Evolutionary conservation across 2,797 vertebrate genomes (phyloP).

Genomic region (Dicrostonyx torquatus): DNA sequence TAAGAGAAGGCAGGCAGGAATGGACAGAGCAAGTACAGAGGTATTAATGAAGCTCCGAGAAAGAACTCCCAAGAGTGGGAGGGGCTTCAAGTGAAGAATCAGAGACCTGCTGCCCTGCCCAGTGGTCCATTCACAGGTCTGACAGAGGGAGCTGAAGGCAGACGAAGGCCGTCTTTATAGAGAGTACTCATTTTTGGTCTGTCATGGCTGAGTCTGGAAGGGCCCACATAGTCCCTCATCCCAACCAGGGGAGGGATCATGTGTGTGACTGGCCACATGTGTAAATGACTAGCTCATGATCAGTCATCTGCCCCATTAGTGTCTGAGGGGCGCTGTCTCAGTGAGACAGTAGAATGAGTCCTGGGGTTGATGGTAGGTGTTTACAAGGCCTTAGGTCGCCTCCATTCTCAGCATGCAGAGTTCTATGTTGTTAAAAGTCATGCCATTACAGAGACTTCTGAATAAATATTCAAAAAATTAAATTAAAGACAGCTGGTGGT

Average conservation of each 20-base stretch:
- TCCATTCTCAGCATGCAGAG: background rate
- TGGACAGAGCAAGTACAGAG: background rate
- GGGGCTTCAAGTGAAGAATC: background rate
- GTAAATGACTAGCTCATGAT: background rate
- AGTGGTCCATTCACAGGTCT: background rate
- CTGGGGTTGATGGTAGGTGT: background rate
- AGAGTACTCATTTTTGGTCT: too few relatives aligned
- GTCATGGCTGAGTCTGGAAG: background rate
- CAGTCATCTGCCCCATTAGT: background rate
- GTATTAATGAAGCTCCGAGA: background rate
- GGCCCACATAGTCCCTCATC: background rate
- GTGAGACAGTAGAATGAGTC: background rate
- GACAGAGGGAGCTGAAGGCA: background rate
- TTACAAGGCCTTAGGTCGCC: background rate
- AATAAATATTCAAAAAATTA: background rate
- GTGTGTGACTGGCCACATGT: background rate
- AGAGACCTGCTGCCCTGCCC: accelerated
- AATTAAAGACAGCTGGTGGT: background rate
- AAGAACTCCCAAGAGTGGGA: background rate
- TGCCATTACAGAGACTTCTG: background rate
- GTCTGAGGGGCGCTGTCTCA: background rate
- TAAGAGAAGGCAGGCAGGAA: background rate
- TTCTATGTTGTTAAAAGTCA: background rate
- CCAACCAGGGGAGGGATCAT: background rate
- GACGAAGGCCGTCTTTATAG: background rate